Evolutionary conservation across 2,888 invertebrate genomes (phyloP), one percentile per base, ranked within the genome.

Genomic region (Alloscopus bannaensis): DNA sequence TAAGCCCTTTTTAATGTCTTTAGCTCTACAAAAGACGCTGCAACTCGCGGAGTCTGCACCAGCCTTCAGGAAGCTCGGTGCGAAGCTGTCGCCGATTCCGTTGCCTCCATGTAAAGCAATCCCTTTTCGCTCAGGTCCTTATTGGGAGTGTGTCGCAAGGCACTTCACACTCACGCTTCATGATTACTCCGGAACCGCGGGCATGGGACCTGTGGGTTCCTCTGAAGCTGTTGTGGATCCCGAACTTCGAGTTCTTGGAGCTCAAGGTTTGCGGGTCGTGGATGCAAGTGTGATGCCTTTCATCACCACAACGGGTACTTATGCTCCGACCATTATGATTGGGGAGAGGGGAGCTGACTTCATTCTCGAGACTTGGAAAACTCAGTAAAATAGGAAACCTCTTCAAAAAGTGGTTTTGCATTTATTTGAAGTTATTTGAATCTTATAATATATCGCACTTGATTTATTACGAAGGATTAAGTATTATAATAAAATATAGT

Each of bases 21-120:
- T 57, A 66, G 77, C 65, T 4, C 55, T 81, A 1, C 66, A 77
- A 18, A 45, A 57, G 1, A 64, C 76, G 1, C 16, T 76, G 24
- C 62, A 81, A 13, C 64, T 83, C n/a, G 79, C 69, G 0, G 83
- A 83, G 22, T 81, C 76, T 62, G 76, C 83, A 11, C 83, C 83
- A n/a, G 28, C 42, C 6, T 81, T 76, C n/a, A 22, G 52, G 13
- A 20, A 31, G 13, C 18, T 83, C 0, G 81, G 81, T 11, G 60
- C 81, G 0, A 52, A 16, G 26, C 42, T 83, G 3, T 69, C 62
- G n/a, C 72, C 81, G 1, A 65, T 79, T 18, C 60, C 72, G 26
- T 83, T 81, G 29, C 83, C 83, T 0, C 11, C 75, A 0, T 84
- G 84, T 22, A 52, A 62, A 24, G 42, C 42, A 1, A 16, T 47